These are phyloP conservation scores for Eupeodes luniger DNA, from an alignment of 2,888 invertebrate genomes.

Conservation along the genomic window DNA sequence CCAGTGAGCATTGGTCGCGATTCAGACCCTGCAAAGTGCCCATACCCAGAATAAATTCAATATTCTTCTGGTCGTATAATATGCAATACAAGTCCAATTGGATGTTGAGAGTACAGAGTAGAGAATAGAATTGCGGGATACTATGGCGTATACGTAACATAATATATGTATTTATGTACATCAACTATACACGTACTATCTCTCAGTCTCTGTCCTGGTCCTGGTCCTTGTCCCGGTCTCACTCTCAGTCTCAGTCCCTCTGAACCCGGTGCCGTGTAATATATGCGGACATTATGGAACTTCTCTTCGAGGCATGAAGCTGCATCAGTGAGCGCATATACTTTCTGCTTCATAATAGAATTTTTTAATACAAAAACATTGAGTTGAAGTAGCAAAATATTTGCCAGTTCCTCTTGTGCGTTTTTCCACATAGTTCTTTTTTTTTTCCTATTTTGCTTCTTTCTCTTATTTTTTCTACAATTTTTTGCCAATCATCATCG, in stretches of 20 bases:
- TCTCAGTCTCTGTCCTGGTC: not conserved
- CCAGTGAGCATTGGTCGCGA: conserved; percentile 27
- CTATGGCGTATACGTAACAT: conserved; percentile 38
- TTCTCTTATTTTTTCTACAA: conserved; percentile 5
- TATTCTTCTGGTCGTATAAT: conserved; percentile 32
- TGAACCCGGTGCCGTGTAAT: conserved; percentile 36
- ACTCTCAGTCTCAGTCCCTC: not conserved
- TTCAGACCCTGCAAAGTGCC: not conserved
- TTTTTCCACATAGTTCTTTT: conserved; percentile 48
- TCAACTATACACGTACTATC: not conserved
- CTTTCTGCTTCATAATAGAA: conserved; percentile 61
- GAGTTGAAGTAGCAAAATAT: conserved; percentile 74
- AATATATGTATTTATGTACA: not conserved
- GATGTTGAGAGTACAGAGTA: not conserved
- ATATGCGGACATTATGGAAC: conserved; percentile 63
- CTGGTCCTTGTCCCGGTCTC: not conserved
- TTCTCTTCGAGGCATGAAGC: conserved; percentile 43
- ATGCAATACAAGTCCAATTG: conserved; percentile 41
- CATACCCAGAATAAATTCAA: conserved; percentile 32
- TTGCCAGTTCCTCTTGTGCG: conserved; percentile 59
- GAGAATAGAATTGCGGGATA: conserved; percentile 25
- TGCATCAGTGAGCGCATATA: not conserved
- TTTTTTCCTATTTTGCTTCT: not conserved
- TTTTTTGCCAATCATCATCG: conserved; percentile 72
- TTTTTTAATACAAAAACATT: conserved; percentile 75